Base-by-base conservation (phyloP, 2,797 vertebrate species). In the Hydrocynus forskahlii region DNA sequence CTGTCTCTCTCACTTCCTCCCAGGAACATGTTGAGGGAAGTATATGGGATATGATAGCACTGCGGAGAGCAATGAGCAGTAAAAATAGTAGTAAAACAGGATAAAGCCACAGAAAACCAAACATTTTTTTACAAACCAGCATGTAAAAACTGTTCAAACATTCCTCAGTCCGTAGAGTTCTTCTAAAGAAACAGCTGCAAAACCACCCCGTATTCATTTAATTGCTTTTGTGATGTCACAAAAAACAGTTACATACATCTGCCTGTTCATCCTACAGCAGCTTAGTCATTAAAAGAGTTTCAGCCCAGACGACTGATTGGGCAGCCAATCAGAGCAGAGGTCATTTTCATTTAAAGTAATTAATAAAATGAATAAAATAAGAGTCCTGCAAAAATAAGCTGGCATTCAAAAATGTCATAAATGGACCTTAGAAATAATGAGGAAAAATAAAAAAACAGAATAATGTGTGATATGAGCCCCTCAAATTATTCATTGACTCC, bases 21-120 rank as follows among this genome's bases (percentile, higher is more conserved):
- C 83, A 95, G 91, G 88, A 93, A 95, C 94, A 96, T 95, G 86
- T 89, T 95, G 76, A 96, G 91, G 0, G 94, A 93, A 25, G 93
- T 89, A 86, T 94, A 95, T 0, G 94, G 94, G 25, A 96, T 90
- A 0, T 94, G 88, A 88, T 93, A 91, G 85, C 94, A 95, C 95
- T 95, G 91, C 79, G 85, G 66, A 87, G 76, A 23, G 25, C 4
- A 12, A 17, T 43, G n/a, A 86, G 74, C n/a, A 68, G 1, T 23
- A 45, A n/a, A 29, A 78, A 55, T 23, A 16, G 10, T n/a, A 57
- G 5, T 63, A 21, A 7, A 14, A 67, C 4, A 16, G 4, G 14
- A 76, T 29, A 29, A 25, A 63, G 60, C 7, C 60, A 35, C 13
- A 64, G 62, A 64, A 64, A 64, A 7, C 23, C 10, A 23, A 4